A percentile compares a stretch with the other conserved stretches of the same genome.
phyloP scores from a whole-genome alignment of 2,888 invertebrate species.

The Andrena fulva region DNA sequence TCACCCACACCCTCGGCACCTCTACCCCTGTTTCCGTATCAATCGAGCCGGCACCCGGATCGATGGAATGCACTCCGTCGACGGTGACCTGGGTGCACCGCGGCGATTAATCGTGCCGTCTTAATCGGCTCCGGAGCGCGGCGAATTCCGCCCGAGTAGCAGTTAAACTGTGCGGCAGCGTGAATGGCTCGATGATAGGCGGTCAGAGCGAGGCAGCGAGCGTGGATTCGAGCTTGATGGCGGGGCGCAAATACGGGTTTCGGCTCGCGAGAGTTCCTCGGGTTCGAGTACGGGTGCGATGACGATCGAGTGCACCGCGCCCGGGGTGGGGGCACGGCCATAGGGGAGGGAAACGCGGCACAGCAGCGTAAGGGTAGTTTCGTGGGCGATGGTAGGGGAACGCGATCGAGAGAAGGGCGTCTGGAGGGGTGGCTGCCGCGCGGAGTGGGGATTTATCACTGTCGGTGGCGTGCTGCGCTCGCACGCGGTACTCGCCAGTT shows the following conservation, averaged over 20 bases:
- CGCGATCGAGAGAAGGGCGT: slow-evolving; percentile 22
- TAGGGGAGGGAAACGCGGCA: slow-evolving; percentile 6
- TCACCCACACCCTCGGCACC: neutral
- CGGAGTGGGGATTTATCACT: slow-evolving; percentile 73
- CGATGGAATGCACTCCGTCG: slow-evolving; percentile 36
- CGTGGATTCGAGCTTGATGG: slow-evolving; percentile 45
- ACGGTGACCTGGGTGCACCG: slow-evolving; percentile 9
- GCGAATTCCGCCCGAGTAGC: slow-evolving; percentile 52
- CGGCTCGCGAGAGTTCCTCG: slow-evolving; percentile 50
- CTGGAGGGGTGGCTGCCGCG: slow-evolving; percentile 19
- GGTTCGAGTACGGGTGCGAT: slow-evolving; percentile 52
- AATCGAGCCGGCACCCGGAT: slow-evolving; percentile 23
- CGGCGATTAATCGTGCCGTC: slow-evolving; percentile 52
- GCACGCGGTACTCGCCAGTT: slow-evolving; percentile 85
- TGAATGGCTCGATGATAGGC: slow-evolving; percentile 53
- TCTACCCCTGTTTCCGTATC: neutral
- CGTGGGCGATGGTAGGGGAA: slow-evolving; percentile 27
- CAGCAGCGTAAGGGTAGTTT: slow-evolving; percentile 32
- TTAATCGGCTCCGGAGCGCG: slow-evolving; percentile 60
- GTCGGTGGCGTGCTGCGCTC: slow-evolving; percentile 81
- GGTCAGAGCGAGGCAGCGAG: slow-evolving; percentile 15
- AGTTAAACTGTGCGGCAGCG: slow-evolving; percentile 57
- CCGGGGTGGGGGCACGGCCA: slow-evolving; percentile 14
- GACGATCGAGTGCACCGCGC: slow-evolving; percentile 39
- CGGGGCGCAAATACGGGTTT: slow-evolving; percentile 60